A percentile compares a stretch with the other conserved stretches of the same genome.
Evolutionary conservation across 2,113 vertebrate species (phyloP).

Genomic region (Pleuronectes platessa): DNA sequence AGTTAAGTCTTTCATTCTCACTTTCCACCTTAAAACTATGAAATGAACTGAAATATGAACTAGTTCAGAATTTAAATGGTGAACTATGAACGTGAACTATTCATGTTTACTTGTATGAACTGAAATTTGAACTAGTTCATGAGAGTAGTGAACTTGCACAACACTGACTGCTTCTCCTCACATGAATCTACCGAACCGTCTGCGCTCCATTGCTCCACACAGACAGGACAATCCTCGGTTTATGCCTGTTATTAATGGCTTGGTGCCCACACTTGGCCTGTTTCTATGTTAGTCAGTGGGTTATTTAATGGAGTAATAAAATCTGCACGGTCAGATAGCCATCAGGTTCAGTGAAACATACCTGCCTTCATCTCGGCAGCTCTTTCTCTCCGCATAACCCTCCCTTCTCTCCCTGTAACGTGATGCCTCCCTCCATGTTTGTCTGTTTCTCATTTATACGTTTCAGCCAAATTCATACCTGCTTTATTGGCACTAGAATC

Average conservation of each 20-base stretch:
- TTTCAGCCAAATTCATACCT: too few species aligned
- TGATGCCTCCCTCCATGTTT: background rate
- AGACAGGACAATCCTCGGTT: slow-evolving; percentile 68
- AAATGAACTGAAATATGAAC: too few species aligned
- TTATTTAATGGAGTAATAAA: slow-evolving; percentile 79
- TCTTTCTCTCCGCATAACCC: slow-evolving; percentile 41
- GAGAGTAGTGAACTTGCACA: too few species aligned
- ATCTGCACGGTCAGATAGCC: slow-evolving; percentile 65
- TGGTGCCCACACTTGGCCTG: slow-evolving; percentile 58
- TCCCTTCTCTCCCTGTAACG: background rate
- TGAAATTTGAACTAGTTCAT: too few species aligned
- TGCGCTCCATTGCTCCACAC: slow-evolving; percentile 19
- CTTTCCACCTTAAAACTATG: too few species aligned
- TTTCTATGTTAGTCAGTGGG: slow-evolving; percentile 64
- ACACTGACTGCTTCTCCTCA: slow-evolving; percentile 1
- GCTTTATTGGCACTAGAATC: too few species aligned
- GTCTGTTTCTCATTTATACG: too few species aligned
- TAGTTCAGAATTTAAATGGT: too few species aligned
- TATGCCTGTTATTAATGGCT: slow-evolving; percentile 72
- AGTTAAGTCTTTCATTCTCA: too few species aligned
- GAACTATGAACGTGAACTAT: too few species aligned
- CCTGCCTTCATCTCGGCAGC: slow-evolving; percentile 49
- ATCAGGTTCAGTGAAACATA: slow-evolving; percentile 65
- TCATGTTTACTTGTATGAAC: too few species aligned
- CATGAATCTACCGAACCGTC: slow-evolving; percentile 55